These are phyloP conservation scores for Scaptomyza caliginosa DNA, from an alignment of 2,888 invertebrate species.

Conservation along the genomic window DNA sequence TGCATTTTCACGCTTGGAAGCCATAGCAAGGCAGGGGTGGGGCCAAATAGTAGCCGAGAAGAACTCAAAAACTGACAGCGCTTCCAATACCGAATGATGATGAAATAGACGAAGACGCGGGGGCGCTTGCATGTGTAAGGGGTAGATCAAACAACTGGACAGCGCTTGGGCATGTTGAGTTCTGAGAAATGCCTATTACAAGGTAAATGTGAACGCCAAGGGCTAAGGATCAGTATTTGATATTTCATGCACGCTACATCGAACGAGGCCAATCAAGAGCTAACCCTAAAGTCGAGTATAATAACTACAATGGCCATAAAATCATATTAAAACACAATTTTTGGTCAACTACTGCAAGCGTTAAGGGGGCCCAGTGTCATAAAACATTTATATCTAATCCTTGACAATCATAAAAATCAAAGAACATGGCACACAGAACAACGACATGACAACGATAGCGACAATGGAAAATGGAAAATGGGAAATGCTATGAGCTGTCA, in stretches of 20 bases:
- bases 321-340: conserved; percentile 80
- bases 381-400: conserved; percentile 82
- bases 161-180: conserved; percentile 28
- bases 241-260: conserved; percentile 66
- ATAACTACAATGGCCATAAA: conserved; percentile 65
- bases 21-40: conserved; percentile 1
- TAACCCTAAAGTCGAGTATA: conserved; percentile 30
- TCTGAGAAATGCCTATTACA: conserved; percentile 68
- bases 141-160: conserved; percentile 61
- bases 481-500: conserved; percentile 64
- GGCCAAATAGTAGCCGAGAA: conserved; percentile 48
- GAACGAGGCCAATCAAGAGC: conserved; percentile 61
- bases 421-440: conserved; percentile 24
- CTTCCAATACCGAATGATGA: conserved; percentile 50
- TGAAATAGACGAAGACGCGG: conserved; percentile 30
- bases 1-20: conserved; percentile 71
- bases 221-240: conserved; percentile 44
- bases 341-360: conserved; percentile 41
- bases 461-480: conserved; percentile 47
- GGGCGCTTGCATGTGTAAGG: conserved; percentile 52
- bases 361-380: conserved; percentile 33
- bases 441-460: conserved; percentile 63
- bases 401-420: conserved; percentile 79
- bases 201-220: conserved; percentile 52
- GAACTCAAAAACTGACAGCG: conserved; percentile 64